phyloP scores from a whole-genome alignment of 2,888 invertebrate genomes.

The Thymelicus lineola region DNA sequence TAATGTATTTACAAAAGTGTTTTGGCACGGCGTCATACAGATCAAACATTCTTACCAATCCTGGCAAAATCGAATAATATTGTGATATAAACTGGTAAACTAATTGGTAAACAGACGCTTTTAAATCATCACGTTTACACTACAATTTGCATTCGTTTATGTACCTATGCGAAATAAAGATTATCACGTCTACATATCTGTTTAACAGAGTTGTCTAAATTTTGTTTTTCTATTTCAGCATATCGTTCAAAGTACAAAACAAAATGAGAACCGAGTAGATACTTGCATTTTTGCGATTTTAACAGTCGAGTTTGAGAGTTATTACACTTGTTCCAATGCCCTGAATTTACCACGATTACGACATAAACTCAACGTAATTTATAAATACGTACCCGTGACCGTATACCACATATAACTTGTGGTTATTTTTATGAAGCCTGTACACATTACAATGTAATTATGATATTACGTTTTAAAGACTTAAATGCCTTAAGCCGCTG shows the following conservation, averaged over 20 bases:
- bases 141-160: slow-evolving; percentile 2
- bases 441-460: slow-evolving; percentile 19
- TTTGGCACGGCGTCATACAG: neutral
- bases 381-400: slow-evolving; percentile 22
- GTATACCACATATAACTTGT: slow-evolving; percentile 38
- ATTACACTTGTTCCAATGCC: slow-evolving; percentile 54
- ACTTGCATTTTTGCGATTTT: neutral
- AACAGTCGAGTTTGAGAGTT: slow-evolving; percentile 16
- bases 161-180: slow-evolving; percentile 9
- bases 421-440: slow-evolving; percentile 24
- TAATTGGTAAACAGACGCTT: slow-evolving; percentile 3
- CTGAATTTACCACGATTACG: slow-evolving; percentile 66
- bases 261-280: too few relatives aligned
- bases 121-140: slow-evolving; percentile 11
- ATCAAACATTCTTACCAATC: neutral
- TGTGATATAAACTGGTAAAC: neutral
- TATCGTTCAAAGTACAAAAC: too few relatives aligned
- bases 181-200: slow-evolving; percentile 18
- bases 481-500: slow-evolving; percentile 7
- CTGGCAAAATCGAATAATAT: neutral
- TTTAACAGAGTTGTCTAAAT: neutral
- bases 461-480: slow-evolving; percentile 22
- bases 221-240: neutral
- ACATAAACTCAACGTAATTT: slow-evolving; percentile 47
- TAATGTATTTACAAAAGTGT: neutral